A percentile compares a stretch with the other conserved stretches of the same genome.
These are phyloP conservation scores for Trogon melanurus DNA, from an alignment of 2,113 vertebrate species.

Conservation along the genomic window DNA sequence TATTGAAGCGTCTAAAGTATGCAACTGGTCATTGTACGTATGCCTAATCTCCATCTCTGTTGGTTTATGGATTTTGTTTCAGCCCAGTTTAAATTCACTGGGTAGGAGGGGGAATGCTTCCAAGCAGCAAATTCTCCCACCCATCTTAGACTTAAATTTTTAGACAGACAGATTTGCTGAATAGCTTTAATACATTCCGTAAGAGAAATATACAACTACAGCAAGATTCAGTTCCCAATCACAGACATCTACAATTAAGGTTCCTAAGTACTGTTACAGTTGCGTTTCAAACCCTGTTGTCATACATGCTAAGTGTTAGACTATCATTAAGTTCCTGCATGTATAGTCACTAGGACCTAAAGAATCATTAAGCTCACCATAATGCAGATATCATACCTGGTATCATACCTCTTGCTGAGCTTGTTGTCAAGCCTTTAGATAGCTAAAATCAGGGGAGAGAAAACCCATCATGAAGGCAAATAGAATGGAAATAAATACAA, in stretches of 20 bases:
- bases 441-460: background rate
- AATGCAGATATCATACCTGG: background rate
- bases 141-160: background rate
- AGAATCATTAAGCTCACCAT: background rate
- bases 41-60: background rate
- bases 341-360: background rate
- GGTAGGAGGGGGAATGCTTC: background rate
- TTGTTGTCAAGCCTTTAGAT: background rate
- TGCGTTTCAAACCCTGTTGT: background rate
- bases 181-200: background rate
- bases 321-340: background rate
- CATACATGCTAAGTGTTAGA: background rate
- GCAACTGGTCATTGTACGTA: background rate
- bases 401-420: background rate
- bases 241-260: background rate
- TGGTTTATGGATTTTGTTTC: background rate
- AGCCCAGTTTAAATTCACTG: background rate
- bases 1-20: background rate
- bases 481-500: background rate
- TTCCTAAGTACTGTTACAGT: background rate
- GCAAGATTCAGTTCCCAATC: background rate
- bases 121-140: background rate
- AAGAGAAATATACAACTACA: background rate
- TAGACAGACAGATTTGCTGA: background rate
- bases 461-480: background rate